Conservation (phyloP, 2,888 invertebrate genomes). For the Drosophila atripex region DNA sequence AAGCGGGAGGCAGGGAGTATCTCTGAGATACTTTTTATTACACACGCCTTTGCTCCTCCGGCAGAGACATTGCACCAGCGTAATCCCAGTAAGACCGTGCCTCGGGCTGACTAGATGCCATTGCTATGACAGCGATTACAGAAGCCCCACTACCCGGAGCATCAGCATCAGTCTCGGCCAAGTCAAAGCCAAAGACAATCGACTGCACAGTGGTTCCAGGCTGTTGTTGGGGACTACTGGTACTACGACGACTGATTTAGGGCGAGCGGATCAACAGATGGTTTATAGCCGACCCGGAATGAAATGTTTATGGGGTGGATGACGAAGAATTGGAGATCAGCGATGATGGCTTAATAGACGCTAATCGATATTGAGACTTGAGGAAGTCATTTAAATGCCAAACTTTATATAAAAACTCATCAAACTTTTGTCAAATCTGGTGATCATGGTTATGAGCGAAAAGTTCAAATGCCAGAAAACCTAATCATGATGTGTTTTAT, state of each 20-base stretch:
- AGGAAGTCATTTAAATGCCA: not conserved
- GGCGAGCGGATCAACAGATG: constrained; percentile 41
- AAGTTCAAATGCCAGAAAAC: not conserved
- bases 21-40: constrained; percentile 70
- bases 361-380: not conserved
- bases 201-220: constrained; percentile 41
- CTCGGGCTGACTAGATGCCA: constrained; percentile 46
- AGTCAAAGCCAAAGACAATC: constrained; percentile 32
- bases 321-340: not conserved
- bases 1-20: constrained; percentile 43
- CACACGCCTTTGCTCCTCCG: constrained; percentile 47
- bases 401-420: not conserved
- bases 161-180: constrained; percentile 6
- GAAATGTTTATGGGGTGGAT: constrained; percentile 27
- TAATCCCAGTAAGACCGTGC: constrained; percentile 72
- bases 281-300: constrained; percentile 3
- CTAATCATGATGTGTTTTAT: not conserved
- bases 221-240: no score
- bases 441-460: not conserved
- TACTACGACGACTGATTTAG: constrained; percentile 30
- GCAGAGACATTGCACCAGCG: constrained; percentile 56
- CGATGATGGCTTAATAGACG: constrained; percentile 29
- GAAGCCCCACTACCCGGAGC: constrained; percentile 13
- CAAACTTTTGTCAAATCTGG: no score
- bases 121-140: constrained; percentile 54